phyloP scores from a whole-genome alignment of 1,140 invertebrate species.

The Delia radicum region DNA sequence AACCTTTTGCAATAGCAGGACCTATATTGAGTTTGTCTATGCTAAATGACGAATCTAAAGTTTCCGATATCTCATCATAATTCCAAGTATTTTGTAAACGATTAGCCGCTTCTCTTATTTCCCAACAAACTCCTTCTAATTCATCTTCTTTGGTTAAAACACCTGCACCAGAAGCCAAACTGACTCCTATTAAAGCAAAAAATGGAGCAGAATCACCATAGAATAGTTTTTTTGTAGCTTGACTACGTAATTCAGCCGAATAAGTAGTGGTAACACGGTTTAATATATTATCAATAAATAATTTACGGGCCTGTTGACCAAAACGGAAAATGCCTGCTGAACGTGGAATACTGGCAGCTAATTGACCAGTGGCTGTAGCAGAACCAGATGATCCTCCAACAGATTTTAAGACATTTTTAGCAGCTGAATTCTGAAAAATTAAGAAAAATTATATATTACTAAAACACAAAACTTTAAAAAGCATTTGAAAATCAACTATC shows the following conservation, averaged over 20 bases:
- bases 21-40: conserved; percentile 70
- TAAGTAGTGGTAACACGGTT: conserved; percentile 68
- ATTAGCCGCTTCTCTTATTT: conserved; percentile 71
- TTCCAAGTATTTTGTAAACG: conserved; percentile 65
- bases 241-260: conserved; percentile 64
- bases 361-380: background rate
- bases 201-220: conserved; percentile 73
- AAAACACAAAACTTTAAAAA: too few species aligned
- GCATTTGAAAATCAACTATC: too few species aligned
- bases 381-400: background rate
- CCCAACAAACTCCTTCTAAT: conserved; percentile 75
- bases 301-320: conserved; percentile 61
- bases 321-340: conserved; percentile 60
- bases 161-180: conserved; percentile 70
- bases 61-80: conserved; percentile 57
- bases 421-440: background rate
- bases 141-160: conserved; percentile 79
- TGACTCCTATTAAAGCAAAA: conserved; percentile 74
- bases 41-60: conserved; percentile 51
- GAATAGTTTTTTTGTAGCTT: conserved; percentile 64
- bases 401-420: conserved; percentile 18
- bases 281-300: conserved; percentile 70
- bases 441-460: too few species aligned
- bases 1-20: conserved; percentile 75
- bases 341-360: conserved; percentile 15